Percentiles rank a stretch among this genome's conserved stretches.
Conservation (phyloP, 2,113 vertebrate species). For the Myiopsitta monachus region DNA sequence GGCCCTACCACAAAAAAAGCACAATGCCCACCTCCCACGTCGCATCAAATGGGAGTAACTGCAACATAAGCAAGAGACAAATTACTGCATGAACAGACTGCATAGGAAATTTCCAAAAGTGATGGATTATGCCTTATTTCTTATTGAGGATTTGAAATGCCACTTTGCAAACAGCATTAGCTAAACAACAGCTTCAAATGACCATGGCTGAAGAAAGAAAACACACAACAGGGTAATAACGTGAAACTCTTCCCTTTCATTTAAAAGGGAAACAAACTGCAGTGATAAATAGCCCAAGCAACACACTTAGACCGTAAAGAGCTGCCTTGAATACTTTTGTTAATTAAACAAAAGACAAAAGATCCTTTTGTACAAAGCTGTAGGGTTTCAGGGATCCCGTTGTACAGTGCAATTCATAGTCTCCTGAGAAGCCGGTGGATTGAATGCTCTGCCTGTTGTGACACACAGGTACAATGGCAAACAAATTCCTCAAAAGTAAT, state of each 20-base stretch:
- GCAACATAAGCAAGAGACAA: neutral
- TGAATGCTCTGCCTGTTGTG: neutral
- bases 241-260: neutral
- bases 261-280: neutral
- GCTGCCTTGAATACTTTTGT: conserved; percentile 28
- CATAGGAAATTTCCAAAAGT: neutral
- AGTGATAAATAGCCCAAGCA: conserved; percentile 9
- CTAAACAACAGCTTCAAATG: neutral
- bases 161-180: neutral
- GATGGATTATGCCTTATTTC: neutral
- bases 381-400: neutral
- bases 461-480: neutral
- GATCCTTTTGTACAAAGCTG: neutral
- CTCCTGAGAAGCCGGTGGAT: neutral
- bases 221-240: neutral
- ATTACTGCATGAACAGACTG: neutral
- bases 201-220: neutral
- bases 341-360: neutral
- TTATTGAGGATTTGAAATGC: neutral
- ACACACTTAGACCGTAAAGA: neutral
- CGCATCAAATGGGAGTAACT: neutral
- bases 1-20: neutral
- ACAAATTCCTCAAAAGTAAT: neutral
- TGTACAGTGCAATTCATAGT: neutral
- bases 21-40: neutral